Base-by-base conservation (phyloP, 1,140 invertebrate genomes). In the Megathymus violae region DNA sequence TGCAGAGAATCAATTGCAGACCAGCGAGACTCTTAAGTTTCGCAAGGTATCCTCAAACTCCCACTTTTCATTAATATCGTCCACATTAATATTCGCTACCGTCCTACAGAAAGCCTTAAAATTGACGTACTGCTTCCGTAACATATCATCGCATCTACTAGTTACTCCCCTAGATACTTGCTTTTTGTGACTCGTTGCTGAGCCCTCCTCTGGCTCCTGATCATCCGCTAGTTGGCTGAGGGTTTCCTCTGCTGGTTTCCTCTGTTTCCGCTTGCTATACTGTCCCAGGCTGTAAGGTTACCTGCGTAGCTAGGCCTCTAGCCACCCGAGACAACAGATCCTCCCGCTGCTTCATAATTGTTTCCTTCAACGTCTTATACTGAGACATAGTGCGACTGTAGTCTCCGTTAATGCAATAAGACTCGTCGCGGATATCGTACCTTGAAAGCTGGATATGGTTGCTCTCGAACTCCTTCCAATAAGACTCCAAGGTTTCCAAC, bases 61-160 rank as follows among this genome's bases (percentile, higher is more conserved):
- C 51, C 50, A 54, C 17, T 41, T 40, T 54, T 54, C 51, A 40
- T 15, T 54, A 19, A 54, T 22, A 9, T 40, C n/a, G 7, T 54
- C 36, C 2, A 54, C 4, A 6, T 54, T 6, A 13, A 54, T 41
- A 9, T 25, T 40, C 2, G 51, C 31, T 22, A 40, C 36, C 17
- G 31, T 40, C 34, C 51, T 54, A 13, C 16, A n/a, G 5, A 54
- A 54, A 15, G 51, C 51, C 6, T 22, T 38, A 14, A 47, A 47
- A 11, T 47, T 19, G n/a, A 47, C 14, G 14, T 47, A 47, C 11
- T 47, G 44, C 9, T 47, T 47, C 6, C 44, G 44, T 27, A 47
- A 27, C 6, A 47, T 15, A 27, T 47, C 22, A 47, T 47, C 44
- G 4, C 19, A 13, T 13, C 22, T 47, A 47, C 22, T 27, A 14